Base-by-base conservation (phyloP, 35 echinoderm and acorn worm genomes). In the Strongylocentrotus purpuratus region DNA sequence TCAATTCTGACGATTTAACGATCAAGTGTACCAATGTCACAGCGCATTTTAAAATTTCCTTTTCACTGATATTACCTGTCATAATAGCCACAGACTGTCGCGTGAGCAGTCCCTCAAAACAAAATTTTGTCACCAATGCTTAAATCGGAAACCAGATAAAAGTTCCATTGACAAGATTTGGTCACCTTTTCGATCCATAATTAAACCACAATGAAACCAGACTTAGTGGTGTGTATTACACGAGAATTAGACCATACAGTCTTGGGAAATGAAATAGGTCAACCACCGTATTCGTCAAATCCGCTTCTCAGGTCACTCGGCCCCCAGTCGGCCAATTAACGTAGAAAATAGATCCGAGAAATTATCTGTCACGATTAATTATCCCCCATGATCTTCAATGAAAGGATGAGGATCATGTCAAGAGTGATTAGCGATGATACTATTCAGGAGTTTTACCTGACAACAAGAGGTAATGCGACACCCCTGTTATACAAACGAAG, bases 201-300 rank as follows among this genome's bases (percentile, higher is more conserved):
- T 78, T 78, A 78, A 78, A 22, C 65, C 28, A n/a, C 65, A 78
- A 78, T 78, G 65, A 78, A 78, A 78, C 65, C 65, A 78, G 65
- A 78, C 65, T 22, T 78, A 1, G 50, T n/a, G 65, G 65, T 78
- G 65, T 78, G 28, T 78, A 78, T 78, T 78, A 78, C 65, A n/a
- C 20, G 65, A n/a, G 22, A 70, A 70, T 70, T 70, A 14, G 61
- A 78, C 65, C 65, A n/a, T 78, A 18, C 25, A 78, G 28, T 78
- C 28, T 78, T 22, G 65, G 65, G 65, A 78, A 78, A 78, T 78
- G 18, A n/a, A 78, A 78, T 78, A 78, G 65, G 65, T 78, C 65
- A 78, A 78, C 65, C 65, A 78, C 65, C 65, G 18, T 78, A 78
- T 78, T 78, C 28, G 65, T 78, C 65, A 78, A 78, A 78, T 78